phyloP scores from a whole-genome alignment of 2,113 vertebrate species.

The Columba livia region DNA sequence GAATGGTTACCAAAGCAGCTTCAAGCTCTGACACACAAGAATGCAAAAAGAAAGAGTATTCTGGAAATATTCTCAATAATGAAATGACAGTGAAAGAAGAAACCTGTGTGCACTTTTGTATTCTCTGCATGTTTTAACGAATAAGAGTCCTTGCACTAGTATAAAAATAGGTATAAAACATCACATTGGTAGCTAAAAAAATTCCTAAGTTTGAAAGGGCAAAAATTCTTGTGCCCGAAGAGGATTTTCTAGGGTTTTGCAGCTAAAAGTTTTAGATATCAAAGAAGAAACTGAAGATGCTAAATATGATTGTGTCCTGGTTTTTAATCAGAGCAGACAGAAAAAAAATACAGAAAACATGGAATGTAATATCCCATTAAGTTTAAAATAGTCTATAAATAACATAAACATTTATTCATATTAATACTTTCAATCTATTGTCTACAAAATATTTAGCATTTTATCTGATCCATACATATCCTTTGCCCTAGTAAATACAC shows the following conservation, averaged over 20 bases:
- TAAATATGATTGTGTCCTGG: background rate
- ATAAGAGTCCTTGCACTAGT: background rate
- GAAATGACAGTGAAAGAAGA: background rate
- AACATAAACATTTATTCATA: background rate
- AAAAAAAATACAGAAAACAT: background rate
- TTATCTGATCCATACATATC: background rate
- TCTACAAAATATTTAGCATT: background rate
- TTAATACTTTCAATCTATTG: background rate
- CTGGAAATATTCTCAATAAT: background rate
- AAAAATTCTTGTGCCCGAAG: background rate
- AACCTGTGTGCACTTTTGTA: background rate
- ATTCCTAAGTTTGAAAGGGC: background rate
- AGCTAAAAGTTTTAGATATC: background rate
- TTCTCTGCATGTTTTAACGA: background rate
- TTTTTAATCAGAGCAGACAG: background rate
- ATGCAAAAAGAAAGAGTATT: background rate
- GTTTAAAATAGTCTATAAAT: background rate
- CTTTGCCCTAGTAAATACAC: background rate
- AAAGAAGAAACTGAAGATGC: background rate
- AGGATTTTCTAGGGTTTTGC: background rate
- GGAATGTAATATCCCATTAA: background rate
- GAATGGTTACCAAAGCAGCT: background rate
- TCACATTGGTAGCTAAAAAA: background rate
- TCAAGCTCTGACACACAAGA: background rate
- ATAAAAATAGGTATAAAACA: background rate